Evolutionary conservation across 2,797 vertebrate genomes (phyloP).

Genomic region (Brachymystax lenok): DNA sequence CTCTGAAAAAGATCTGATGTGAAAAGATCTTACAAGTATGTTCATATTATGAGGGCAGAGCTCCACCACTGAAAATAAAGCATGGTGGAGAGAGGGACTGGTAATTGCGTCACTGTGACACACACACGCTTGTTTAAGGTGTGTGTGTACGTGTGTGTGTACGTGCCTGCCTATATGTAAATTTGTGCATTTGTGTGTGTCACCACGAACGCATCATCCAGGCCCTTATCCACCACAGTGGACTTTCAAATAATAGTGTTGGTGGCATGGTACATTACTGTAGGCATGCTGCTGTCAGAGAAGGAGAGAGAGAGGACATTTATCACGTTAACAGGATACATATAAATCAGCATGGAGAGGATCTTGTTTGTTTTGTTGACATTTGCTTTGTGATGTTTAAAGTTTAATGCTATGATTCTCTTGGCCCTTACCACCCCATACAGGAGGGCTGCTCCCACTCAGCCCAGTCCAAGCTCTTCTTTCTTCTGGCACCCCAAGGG

Average conservation of each 20-base stretch:
- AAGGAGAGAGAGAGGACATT: conserved; percentile 3
- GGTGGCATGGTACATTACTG: conserved; percentile 35
- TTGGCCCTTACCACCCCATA: too few species aligned
- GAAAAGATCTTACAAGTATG: conserved; percentile 47
- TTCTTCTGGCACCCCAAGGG: too few species aligned
- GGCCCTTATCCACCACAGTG: conserved; percentile 23
- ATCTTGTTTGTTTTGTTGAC: conserved; percentile 38
- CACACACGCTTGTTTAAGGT: too few species aligned
- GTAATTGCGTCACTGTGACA: conserved; percentile 66
- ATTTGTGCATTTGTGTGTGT: conserved; percentile 16
- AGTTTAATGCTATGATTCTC: too few species aligned
- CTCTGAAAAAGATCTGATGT: too few species aligned
- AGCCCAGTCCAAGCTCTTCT: too few species aligned
- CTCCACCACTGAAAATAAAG: conserved; percentile 70
- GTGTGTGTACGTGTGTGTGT: background rate
- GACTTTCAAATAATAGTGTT: conserved; percentile 35
- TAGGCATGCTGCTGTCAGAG: conserved; percentile 34
- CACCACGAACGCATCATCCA: background rate
- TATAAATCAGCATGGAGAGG: conserved; percentile 38
- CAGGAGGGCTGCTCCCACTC: too few species aligned
- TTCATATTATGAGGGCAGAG: conserved; percentile 66
- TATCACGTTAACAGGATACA: conserved; percentile 1
- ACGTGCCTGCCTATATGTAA: background rate
- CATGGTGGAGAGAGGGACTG: conserved; percentile 55
- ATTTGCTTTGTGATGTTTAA: conserved; percentile 62